A percentile compares a stretch with the other conserved stretches of the same genome.
Evolutionary conservation across 2,113 vertebrate genomes (phyloP).

Genomic region (Isurus oxyrinchus): DNA sequence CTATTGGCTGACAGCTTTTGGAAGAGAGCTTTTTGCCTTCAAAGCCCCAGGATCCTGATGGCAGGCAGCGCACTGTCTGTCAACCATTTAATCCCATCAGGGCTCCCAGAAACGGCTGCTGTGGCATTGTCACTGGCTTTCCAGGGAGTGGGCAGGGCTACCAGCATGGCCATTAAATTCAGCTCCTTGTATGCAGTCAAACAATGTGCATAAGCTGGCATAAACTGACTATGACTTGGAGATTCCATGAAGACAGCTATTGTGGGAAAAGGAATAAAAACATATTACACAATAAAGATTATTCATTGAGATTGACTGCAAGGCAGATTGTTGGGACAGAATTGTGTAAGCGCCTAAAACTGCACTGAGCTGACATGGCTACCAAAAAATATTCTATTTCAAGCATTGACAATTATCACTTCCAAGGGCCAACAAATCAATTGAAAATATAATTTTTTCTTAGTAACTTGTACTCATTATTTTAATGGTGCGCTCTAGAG

Average conservation of each 20-base stretch:
- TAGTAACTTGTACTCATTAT: neutral
- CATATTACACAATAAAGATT: neutral
- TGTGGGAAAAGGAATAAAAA: neutral
- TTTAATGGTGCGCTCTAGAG: neutral
- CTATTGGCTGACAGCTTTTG: too few species aligned
- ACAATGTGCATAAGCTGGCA: neutral
- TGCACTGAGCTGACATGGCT: neutral
- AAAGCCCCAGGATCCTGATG: too few species aligned
- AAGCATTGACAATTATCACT: neutral
- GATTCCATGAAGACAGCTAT: neutral
- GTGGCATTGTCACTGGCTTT: too few species aligned
- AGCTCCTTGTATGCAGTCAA: neutral
- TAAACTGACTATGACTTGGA: neutral
- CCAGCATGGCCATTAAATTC: too few species aligned
- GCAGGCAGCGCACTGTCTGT: too few species aligned
- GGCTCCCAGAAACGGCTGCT: too few species aligned
- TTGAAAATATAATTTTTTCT: neutral
- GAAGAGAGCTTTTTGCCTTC: too few species aligned
- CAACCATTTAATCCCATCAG: too few species aligned
- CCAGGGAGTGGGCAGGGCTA: too few species aligned
- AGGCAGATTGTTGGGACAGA: neutral
- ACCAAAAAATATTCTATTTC: neutral
- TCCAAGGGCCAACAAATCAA: neutral
- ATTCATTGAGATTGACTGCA: neutral
- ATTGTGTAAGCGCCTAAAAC: neutral